Evolutionary conservation across 1,140 invertebrate genomes (phyloP).

Genomic region (Caenorhabditis tropicalis): DNA sequence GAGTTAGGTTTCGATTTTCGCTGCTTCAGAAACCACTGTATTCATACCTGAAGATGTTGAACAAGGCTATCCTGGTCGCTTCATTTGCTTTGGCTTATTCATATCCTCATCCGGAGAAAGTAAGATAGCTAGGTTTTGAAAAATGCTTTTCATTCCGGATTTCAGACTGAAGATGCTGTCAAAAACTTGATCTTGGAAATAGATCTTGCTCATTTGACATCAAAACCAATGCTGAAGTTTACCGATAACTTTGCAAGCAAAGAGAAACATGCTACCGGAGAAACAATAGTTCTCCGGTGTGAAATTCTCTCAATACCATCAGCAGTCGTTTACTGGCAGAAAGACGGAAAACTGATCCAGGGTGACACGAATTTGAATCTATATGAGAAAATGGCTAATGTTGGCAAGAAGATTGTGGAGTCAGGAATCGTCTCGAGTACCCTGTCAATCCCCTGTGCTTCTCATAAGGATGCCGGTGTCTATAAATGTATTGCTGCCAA

Average conservation of each 20-base stretch:
- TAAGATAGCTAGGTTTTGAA: not conserved
- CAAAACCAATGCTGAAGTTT: not conserved
- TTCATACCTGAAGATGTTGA: no score
- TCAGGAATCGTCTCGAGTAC: not conserved
- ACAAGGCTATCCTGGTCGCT: no score
- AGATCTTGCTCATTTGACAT: not conserved
- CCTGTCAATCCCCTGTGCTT: conserved; percentile 2
- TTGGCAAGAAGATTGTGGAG: not conserved
- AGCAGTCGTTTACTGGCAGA: not conserved
- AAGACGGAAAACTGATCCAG: conserved; percentile 9
- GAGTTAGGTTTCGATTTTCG: not conserved
- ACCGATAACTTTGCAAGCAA: not conserved
- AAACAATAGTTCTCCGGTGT: not conserved
- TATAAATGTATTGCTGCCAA: conserved; percentile 46
- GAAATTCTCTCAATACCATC: not conserved
- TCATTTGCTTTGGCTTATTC: no score
- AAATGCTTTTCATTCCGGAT: not conserved
- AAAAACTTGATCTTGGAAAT: not conserved
- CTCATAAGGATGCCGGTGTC: not conserved
- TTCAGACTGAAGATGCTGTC: not conserved
- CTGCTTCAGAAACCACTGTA: not conserved
- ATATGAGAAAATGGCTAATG: conserved; percentile 17
- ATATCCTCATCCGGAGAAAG: not conserved
- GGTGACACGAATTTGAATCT: not conserved
- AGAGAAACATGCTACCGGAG: not conserved